These are phyloP conservation scores for Percina caprodes DNA, from an alignment of 2,113 vertebrate genomes.

Conservation along the genomic window DNA sequence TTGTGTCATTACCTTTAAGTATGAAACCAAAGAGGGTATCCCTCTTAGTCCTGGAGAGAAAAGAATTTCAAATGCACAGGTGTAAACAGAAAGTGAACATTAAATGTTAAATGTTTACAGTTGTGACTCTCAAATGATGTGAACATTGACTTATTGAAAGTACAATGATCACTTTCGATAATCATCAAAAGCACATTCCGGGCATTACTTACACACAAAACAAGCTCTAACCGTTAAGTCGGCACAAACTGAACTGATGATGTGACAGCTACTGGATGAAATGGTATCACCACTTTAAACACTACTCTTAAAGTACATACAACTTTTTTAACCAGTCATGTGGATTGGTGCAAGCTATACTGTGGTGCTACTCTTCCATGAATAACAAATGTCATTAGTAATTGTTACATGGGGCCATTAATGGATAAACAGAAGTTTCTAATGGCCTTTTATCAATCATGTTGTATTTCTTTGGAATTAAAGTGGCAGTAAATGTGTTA, in stretches of 20 bases:
- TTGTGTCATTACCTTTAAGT: neutral
- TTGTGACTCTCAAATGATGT: slow-evolving; percentile 32
- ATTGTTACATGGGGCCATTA: slow-evolving; percentile 8
- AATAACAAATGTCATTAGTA: slow-evolving; percentile 26
- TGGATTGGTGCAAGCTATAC: slow-evolving; percentile 1
- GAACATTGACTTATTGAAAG: slow-evolving; percentile 3
- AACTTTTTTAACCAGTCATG: neutral
- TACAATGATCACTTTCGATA: neutral
- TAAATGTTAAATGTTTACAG: slow-evolving; percentile 39
- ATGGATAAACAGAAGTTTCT: slow-evolving; percentile 27
- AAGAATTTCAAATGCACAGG: slow-evolving; percentile 23
- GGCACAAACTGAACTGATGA: neutral
- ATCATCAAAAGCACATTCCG: neutral
- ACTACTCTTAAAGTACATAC: neutral
- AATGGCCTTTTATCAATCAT: slow-evolving; percentile 25
- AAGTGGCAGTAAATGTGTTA: slow-evolving; percentile 16
- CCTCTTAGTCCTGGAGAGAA: neutral
- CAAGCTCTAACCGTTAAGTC: neutral
- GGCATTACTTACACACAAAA: neutral
- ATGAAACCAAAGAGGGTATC: neutral
- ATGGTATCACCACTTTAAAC: slow-evolving; percentile 11
- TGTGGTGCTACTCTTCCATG: slow-evolving; percentile 4
- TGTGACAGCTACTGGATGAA: neutral
- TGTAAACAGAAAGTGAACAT: slow-evolving; percentile 40
- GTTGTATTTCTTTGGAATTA: slow-evolving; percentile 46